These are phyloP conservation scores for Myotis brandtii DNA, from an alignment of 2,113 vertebrate species.

Conservation along the genomic window DNA sequence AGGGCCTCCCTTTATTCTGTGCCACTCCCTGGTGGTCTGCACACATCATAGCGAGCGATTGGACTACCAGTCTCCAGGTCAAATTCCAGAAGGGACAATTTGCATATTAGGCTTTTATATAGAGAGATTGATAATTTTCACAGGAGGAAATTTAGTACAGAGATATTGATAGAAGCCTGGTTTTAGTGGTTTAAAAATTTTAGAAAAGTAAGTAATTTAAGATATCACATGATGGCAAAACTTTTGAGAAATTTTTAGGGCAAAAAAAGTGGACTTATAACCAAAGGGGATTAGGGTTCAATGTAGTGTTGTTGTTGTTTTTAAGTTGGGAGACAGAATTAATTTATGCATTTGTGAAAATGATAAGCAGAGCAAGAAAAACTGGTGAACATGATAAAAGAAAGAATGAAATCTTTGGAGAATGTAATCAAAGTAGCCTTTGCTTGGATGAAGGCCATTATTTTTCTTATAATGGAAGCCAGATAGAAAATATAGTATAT, in stretches of 20 bases:
- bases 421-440: background rate
- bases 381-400: background rate
- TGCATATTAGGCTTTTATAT: too few species aligned
- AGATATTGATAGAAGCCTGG: background rate
- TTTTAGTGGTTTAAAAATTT: background rate
- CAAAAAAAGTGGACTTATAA: background rate
- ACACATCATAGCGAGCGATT: too few species aligned
- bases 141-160: background rate
- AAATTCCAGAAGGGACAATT: too few species aligned
- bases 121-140: background rate
- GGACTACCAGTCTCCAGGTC: too few species aligned
- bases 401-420: background rate
- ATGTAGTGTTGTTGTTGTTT: background rate
- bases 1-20: too few species aligned
- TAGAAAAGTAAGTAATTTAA: background rate
- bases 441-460: background rate
- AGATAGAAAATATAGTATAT: background rate
- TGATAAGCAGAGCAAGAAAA: background rate
- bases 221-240: background rate
- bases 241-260: background rate
- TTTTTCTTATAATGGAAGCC: background rate
- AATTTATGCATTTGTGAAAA: background rate
- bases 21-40: too few species aligned
- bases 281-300: background rate
- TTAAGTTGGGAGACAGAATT: background rate